A percentile compares a stretch with the other conserved stretches of the same genome.
phyloP scores from a whole-genome alignment of 1,140 invertebrate species.

The Aphelinus certus region DNA sequence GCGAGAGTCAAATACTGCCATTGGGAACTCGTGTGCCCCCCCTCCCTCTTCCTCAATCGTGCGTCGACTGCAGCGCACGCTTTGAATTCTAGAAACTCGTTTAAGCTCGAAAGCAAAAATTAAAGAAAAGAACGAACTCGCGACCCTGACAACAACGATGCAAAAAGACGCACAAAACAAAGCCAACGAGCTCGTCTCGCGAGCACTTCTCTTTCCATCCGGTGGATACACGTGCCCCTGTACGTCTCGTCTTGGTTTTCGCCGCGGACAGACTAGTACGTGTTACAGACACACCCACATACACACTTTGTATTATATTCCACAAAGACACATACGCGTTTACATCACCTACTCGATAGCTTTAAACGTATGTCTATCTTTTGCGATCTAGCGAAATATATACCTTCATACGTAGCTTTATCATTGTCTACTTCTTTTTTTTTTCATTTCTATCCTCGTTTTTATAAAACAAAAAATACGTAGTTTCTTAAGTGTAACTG shows the following conservation, averaged over 20 bases:
- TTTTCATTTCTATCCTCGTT: too few species aligned
- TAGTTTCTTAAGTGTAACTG: too few species aligned
- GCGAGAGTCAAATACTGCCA: constrained; percentile 24
- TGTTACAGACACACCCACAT: constrained; percentile 16
- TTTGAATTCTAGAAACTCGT: constrained; percentile 22
- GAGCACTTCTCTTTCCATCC: too few species aligned
- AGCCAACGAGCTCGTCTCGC: not conserved
- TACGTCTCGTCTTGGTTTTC: too few species aligned
- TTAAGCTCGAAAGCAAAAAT: constrained; percentile 11
- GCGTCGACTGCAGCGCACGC: constrained; percentile 16
- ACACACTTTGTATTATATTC: constrained; percentile 43
- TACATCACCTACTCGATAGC: constrained; percentile 1
- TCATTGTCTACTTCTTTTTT: too few species aligned
- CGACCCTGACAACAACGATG: not conserved
- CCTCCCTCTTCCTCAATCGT: too few species aligned
- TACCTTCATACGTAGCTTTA: too few species aligned
- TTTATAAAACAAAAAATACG: too few species aligned
- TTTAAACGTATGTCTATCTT: constrained; percentile 29
- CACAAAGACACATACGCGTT: constrained; percentile 16
- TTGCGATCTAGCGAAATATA: constrained; percentile 33
- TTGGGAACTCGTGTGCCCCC: not conserved
- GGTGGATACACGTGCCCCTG: too few species aligned
- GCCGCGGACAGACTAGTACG: too few species aligned
- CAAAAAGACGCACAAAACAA: not conserved
- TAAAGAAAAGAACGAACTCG: too few species aligned